phyloP scores from a whole-genome alignment of 2,113 vertebrate genomes.

The Hydropotes inermis region DNA sequence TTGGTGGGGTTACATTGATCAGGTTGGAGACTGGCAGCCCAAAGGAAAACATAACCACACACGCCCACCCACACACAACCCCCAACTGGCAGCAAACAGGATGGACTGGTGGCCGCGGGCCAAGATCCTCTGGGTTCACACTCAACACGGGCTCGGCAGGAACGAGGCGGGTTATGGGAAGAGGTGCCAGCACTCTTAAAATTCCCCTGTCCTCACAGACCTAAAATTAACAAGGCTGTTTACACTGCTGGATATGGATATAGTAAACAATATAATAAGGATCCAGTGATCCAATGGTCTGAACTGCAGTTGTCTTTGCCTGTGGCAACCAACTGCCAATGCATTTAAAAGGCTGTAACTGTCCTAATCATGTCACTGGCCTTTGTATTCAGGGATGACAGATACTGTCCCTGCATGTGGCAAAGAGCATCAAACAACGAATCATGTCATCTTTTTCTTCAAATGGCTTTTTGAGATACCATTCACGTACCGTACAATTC shows the following conservation, averaged over 20 bases:
- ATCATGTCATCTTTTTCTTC: background rate
- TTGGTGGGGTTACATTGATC: background rate
- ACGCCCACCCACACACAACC: background rate
- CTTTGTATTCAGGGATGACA: background rate
- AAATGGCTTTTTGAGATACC: background rate
- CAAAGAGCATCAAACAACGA: background rate
- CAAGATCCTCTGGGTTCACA: background rate
- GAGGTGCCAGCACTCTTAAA: background rate
- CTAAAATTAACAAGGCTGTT: slow-evolving; percentile 8
- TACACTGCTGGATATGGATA: background rate
- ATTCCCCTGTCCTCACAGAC: background rate
- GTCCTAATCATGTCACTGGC: background rate
- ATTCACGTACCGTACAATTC: background rate
- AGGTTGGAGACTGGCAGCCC: background rate
- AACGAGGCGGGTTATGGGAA: background rate
- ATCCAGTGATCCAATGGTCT: background rate
- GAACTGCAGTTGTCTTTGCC: background rate
- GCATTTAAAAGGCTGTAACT: background rate
- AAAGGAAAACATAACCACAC: background rate
- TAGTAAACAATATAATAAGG: background rate
- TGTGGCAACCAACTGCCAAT: background rate
- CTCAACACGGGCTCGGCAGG: background rate
- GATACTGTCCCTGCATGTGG: background rate
- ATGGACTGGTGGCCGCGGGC: background rate
- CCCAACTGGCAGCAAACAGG: slow-evolving; percentile 4